phyloP scores from a whole-genome alignment of 2,113 vertebrate genomes.

The Suricata suricatta region DNA sequence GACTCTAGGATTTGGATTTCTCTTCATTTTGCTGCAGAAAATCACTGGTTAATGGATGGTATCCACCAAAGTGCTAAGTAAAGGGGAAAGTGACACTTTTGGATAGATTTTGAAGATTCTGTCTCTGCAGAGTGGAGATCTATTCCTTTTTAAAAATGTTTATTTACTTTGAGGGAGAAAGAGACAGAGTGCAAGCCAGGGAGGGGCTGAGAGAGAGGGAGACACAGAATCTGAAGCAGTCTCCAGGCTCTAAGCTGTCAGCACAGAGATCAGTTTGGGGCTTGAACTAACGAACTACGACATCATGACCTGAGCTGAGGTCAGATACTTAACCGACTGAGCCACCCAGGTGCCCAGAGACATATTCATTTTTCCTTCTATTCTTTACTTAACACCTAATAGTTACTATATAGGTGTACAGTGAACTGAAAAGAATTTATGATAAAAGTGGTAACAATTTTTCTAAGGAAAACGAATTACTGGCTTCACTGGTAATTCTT shows the following conservation, averaged over 20 bases:
- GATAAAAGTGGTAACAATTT: slow-evolving; percentile 30
- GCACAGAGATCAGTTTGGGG: too few species aligned
- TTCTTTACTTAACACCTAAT: background rate
- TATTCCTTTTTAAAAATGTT: background rate
- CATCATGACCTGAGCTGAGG: too few species aligned
- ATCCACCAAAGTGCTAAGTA: background rate
- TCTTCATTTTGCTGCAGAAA: background rate
- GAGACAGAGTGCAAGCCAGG: too few species aligned
- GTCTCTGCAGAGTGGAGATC: slow-evolving; percentile 3
- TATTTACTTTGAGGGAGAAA: too few species aligned
- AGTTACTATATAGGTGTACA: background rate
- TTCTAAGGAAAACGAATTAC: slow-evolving; percentile 29
- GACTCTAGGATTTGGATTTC: background rate
- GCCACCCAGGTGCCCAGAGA: background rate
- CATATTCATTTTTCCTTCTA: background rate
- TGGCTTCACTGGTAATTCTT: background rate
- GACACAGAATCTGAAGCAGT: too few species aligned
- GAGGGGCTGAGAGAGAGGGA: too few species aligned
- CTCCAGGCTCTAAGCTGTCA: too few species aligned
- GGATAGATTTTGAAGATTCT: background rate
- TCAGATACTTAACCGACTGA: too few species aligned
- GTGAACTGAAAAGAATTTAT: slow-evolving; percentile 43
- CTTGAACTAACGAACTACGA: too few species aligned
- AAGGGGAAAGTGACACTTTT: slow-evolving; percentile 31
- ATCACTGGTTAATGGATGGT: background rate